Evolutionary conservation across 1,140 invertebrate genomes (phyloP), one percentile per base, ranked within the genome.

Genomic region (Agrypnia vestita): DNA sequence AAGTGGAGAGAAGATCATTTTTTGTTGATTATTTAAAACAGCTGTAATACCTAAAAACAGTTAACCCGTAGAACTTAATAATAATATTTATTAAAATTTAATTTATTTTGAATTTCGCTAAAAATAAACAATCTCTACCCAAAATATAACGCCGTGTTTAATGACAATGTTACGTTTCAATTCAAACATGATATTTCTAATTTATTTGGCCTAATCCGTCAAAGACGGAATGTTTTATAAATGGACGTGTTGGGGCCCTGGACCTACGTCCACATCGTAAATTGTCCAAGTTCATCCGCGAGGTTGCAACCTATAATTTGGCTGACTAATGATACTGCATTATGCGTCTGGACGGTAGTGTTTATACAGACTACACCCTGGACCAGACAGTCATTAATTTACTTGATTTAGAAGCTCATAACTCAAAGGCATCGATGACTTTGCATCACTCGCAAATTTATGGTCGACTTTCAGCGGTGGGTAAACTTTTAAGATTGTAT

Each of bases 371-470:
- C 13, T 53, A 51, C 43, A 46, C 46, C 75, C 80, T 67, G 49
- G 59, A 62, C 56, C 61, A 80, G 69, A 62, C 69, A 64, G 49
- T 44, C 56, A 43, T 74, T 78, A 55, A 81, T 78, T 81, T 72
- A 56, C 56, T 64, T 73, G 56, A 81, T 81, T 81, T 81, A 78
- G 76, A 74, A 51, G 44, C 47, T 81, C 80, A 76, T 81, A 78
- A 81, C 69, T 81, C 69, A 76, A 19, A 44, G 56, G 47, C 56
- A 51, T 74, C 49, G 76, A 76, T 61, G 62, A 76, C 76, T 78
- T 69, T 76, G 47, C 25, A 62, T 77, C 61, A 77, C 59, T 77
- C 46, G 56, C 25, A 19, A 62, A 67, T 64, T 77, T 69, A 64
- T 64, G 47, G 47, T 17, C 51, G 44, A 47, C 9, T 12, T 6